phyloP scores from a whole-genome alignment of 1,140 invertebrate species.

The Temnothorax curvispinosus region DNA sequence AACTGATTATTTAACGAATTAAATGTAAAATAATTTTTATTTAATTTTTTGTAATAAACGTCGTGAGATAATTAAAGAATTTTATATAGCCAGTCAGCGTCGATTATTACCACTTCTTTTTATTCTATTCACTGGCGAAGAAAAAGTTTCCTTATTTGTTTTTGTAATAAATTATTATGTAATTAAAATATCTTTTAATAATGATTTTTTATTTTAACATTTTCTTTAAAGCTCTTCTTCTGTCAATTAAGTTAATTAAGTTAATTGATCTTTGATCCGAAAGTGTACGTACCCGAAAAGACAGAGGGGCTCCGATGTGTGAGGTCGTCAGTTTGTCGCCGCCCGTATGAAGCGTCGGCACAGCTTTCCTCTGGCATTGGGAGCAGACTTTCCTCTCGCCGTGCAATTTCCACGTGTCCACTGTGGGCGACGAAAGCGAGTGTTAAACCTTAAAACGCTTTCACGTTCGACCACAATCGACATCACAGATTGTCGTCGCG shows the following conservation, averaged over 20 bases:
- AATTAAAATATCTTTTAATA: not conserved
- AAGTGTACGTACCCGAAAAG: constrained; percentile 63
- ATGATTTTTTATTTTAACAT: not conserved
- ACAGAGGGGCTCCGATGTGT: constrained; percentile 59
- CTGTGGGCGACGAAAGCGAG: constrained; percentile 41
- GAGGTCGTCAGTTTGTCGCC: constrained; percentile 62
- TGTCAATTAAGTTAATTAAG: not conserved
- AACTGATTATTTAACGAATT: not conserved
- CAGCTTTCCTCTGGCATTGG: constrained; percentile 62
- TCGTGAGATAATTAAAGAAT: no score
- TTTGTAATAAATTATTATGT: not conserved
- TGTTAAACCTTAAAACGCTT: constrained; percentile 43
- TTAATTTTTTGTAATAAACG: not conserved
- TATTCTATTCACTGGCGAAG: no score
- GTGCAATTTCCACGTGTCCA: constrained; percentile 70
- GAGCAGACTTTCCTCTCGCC: constrained; percentile 66
- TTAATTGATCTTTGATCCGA: not conserved
- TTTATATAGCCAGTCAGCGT: no score
- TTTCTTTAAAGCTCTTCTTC: not conserved
- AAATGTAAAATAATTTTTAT: not conserved
- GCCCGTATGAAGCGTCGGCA: constrained; percentile 64
- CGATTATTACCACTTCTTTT: no score
- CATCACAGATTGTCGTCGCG: constrained; percentile 38
- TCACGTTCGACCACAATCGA: constrained; percentile 41
- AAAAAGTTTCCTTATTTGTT: no score